Evolutionary conservation across 2,113 vertebrate species (phyloP).

Genomic region (Coptodon rendalli): DNA sequence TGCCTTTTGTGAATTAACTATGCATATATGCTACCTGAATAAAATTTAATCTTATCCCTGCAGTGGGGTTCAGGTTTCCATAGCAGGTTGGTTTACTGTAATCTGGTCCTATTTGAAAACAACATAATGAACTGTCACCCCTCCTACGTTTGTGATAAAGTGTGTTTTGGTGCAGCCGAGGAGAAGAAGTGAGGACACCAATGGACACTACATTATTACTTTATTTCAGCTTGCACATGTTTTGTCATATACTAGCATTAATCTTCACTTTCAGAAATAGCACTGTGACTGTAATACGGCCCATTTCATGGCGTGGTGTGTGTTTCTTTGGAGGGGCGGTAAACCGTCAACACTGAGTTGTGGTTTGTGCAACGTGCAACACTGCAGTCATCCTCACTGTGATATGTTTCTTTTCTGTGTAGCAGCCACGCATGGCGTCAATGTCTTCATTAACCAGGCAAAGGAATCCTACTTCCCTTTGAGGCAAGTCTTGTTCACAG

Average conservation of each 20-base stretch:
- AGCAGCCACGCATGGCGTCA: neutral
- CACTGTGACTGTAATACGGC: neutral
- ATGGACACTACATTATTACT: neutral
- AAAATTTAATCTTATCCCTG: neutral
- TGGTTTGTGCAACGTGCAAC: neutral
- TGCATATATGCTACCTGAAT: neutral
- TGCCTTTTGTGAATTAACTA: neutral
- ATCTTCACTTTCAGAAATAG: neutral
- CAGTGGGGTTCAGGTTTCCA: neutral
- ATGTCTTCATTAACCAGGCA: conserved; percentile 48
- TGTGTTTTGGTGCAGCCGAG: neutral
- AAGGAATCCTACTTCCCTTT: conserved; percentile 26
- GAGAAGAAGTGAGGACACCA: neutral
- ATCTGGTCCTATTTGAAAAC: conserved; percentile 3
- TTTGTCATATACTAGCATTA: neutral
- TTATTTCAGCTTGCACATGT: neutral
- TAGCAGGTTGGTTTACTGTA: conserved; percentile 10
- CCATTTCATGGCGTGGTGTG: neutral
- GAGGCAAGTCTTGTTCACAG: conserved; percentile 27
- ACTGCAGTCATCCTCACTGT: neutral
- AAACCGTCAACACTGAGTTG: neutral
- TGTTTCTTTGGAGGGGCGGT: neutral
- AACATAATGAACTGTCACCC: neutral
- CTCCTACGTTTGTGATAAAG: neutral
- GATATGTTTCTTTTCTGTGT: neutral